Evolutionary conservation across 2,113 vertebrate genomes (phyloP), one percentile per base, ranked within the genome.

Genomic region (Pseudorectes ferrugineus): DNA sequence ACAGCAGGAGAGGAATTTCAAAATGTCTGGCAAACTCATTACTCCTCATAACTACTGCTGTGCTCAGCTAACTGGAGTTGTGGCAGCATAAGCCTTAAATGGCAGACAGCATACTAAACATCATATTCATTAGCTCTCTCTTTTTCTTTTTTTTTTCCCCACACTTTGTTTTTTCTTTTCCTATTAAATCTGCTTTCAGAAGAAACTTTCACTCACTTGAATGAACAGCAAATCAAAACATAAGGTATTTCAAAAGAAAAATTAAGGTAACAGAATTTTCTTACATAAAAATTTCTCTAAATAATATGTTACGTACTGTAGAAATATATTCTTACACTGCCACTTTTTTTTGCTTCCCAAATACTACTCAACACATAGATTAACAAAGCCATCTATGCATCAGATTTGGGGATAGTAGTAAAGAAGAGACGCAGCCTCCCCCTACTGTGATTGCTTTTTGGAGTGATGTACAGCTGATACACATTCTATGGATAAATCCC

Each of bases 41-140:
- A 83, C 77, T 95, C 35, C 91, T 96, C 35, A 45, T 94, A 97
- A 95, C 80, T 83, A 95, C 96, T 91, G 96, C 96, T 97, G 92
- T 97, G 91, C 91, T 96, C 94, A 97, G 87, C 89, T 97, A 93
- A 92, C 92, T 91, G 95, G 77, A 93, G 89, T 88, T 83, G 85
- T 66, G 66, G 73, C 76, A 93, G 91, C 78, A 86, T 70, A 94
- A 95, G 52, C 62, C 74, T 75, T 96, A 94, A 93, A 95, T 63
- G 77, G 61, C 54, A 93, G 92, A 84, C 85, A 95, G 90, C 71
- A 80, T 86, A 75, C 76, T 80, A 92, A 94, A 70, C 71, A 63
- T 85, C 29, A 78, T 62, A 68, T 65, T 81, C 80, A 92, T 92
- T 92, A 88, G 43, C 70, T 74, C 25, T 67, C 20, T 61, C 28